phyloP scores from a whole-genome alignment of 2,113 vertebrate genomes.

The Perca fluviatilis region DNA sequence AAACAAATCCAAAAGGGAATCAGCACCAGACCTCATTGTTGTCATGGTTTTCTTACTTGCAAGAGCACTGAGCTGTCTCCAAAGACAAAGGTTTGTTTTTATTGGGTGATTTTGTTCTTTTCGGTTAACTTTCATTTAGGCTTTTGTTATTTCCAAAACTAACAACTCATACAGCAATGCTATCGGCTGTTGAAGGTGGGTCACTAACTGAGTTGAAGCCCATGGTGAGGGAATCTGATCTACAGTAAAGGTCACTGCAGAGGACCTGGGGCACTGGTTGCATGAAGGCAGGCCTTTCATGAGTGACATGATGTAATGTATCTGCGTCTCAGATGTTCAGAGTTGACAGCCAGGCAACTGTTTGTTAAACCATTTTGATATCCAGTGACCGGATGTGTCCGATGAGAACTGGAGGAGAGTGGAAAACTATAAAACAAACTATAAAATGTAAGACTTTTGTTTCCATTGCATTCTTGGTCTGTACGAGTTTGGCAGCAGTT shows the following conservation, averaged over 20 bases:
- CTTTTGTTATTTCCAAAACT: constrained; percentile 34
- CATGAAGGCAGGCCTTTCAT: neutral
- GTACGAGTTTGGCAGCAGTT: neutral
- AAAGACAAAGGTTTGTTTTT: constrained; percentile 46
- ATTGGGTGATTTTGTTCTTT: constrained; percentile 45
- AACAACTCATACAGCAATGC: constrained; percentile 3
- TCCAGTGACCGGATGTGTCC: constrained; percentile 29
- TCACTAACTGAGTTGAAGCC: constrained; percentile 7
- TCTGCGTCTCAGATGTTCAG: constrained; percentile 10
- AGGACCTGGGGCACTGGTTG: neutral
- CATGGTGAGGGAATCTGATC: constrained; percentile 22
- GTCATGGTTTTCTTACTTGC: constrained; percentile 35
- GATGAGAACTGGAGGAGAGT: constrained; percentile 11
- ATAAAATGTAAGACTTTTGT: neutral
- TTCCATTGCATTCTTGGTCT: constrained; percentile 3
- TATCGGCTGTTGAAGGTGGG: constrained; percentile 20
- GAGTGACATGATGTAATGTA: constrained; percentile 28
- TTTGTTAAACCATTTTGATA: constrained; percentile 19
- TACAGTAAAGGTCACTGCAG: neutral
- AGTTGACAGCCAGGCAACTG: constrained; percentile 24
- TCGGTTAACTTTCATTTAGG: constrained; percentile 33
- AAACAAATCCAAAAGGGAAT: constrained; percentile 35
- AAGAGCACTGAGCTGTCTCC: constrained; percentile 27
- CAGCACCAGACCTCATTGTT: constrained; percentile 42
- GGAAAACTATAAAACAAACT: constrained; percentile 36